Evolutionary conservation across 2,113 vertebrate genomes (phyloP).

Genomic region (Mastomys natalensis): DNA sequence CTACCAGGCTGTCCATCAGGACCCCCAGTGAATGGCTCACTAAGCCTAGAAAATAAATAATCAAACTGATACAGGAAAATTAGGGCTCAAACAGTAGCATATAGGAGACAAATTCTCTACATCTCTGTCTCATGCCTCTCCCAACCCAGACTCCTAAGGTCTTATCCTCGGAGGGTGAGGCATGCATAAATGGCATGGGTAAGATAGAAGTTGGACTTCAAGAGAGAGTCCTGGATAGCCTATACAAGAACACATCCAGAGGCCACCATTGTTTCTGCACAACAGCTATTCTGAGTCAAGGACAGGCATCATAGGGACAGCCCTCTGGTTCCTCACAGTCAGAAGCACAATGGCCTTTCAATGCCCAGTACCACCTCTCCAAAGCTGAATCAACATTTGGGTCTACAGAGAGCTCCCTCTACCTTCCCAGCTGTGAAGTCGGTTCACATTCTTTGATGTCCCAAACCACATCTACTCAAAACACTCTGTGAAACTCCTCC

Average conservation of each 20-base stretch:
- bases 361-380: background rate
- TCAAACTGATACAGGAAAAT: background rate
- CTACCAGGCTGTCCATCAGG: background rate
- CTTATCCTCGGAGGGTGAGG: background rate
- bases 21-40: background rate
- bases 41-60: too few species aligned
- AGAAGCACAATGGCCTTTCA: fast-evolving
- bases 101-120: background rate
- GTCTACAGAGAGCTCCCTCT: background rate
- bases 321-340: background rate
- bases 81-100: fast-evolving
- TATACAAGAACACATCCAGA: background rate
- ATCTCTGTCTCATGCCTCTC: background rate
- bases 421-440: background rate
- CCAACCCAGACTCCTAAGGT: background rate
- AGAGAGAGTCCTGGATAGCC: background rate
- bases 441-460: background rate
- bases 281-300: background rate
- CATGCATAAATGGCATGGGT: background rate
- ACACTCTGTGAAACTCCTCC: background rate
- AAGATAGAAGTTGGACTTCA: background rate
- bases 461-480: background rate
- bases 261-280: background rate
- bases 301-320: background rate
- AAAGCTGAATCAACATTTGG: background rate